Evolutionary conservation across 2,113 vertebrate species (phyloP), one percentile per base, ranked within the genome.

Genomic region (Anhinga anhinga): DNA sequence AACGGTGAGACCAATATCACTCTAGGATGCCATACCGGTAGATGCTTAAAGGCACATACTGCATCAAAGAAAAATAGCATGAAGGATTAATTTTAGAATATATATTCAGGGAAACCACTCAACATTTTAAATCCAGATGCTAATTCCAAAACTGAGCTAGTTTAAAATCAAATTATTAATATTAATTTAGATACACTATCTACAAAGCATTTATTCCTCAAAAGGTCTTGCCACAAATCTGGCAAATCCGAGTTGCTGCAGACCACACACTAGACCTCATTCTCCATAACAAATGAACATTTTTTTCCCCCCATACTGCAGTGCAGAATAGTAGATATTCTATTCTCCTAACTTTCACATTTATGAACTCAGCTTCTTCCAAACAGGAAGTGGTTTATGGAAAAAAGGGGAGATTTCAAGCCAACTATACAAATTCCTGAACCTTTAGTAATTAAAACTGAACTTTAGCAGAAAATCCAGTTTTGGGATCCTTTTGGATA

Each of bases 351-450:
- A 86, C 47, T 88, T 92, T n/a, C 45, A 77, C 69, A 90, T 94
- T 94, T 92, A 74, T 90, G 90, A 93, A 92, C n/a, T 90, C 58
- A 71, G 71, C 7, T 90, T 94, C 82, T 94, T 94, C 92, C 88
- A 95, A 96, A 88, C 59, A 93, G 88, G 90, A 92, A 94, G 88
- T 44, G 76, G 86, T 77, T 95, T 86, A 92, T 52, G 38, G 59
- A 95, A 73, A 80, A 94, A 97, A 82, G 11, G 9, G 20, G 55
- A 93, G 50, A 81, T 86, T 80, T 93, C 72, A 93, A 42, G 76
- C 85, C 71, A 96, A 81, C 71, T 86, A 74, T 66, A 59, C 67
- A 92, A 93, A 82, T 74, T 94, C 92, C 76, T 95, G 88, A 88
- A 96, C 44, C 58, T 94, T 80, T 59, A 92, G 76, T 76, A 88